A percentile compares a stretch with the other conserved stretches of the same genome.
These are phyloP conservation scores for Sclerodermus sp. DNA, from an alignment of 2,888 invertebrate genomes.

Conservation along the genomic window DNA sequence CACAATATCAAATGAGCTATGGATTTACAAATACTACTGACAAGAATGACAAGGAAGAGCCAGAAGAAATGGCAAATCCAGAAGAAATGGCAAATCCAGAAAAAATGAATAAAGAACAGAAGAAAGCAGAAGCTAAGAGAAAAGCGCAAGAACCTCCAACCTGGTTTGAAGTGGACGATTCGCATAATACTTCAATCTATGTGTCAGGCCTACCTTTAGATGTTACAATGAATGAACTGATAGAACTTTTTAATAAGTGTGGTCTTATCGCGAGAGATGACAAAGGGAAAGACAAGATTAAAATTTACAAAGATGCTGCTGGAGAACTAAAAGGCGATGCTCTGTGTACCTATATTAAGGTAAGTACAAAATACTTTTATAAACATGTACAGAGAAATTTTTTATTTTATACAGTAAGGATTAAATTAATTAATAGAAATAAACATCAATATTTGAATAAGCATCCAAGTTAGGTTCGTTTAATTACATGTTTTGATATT, in stretches of 20 bases:
- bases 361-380: conserved; percentile 50
- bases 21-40: conserved; percentile 73
- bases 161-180: conserved; percentile 92
- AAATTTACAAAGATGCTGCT: conserved; percentile 83
- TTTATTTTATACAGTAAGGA: background rate
- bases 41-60: too few species aligned
- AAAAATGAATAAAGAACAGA: conserved; percentile 42
- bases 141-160: conserved; percentile 63
- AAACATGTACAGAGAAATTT: background rate
- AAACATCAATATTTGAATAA: background rate
- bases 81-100: conserved; percentile 38
- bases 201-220: conserved; percentile 89
- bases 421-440: background rate
- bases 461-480: background rate
- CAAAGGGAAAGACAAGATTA: conserved; percentile 82
- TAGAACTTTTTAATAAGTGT: conserved; percentile 93
- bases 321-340: conserved; percentile 93
- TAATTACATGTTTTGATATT: background rate
- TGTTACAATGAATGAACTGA: conserved; percentile 85
- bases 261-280: conserved; percentile 91
- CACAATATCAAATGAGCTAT: conserved; percentile 93
- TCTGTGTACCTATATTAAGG: conserved; percentile 92
- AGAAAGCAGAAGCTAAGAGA: conserved; percentile 55
- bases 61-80: conserved; percentile 47
- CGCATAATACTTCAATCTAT: conserved; percentile 93